Percentiles rank a stretch among this genome's conserved stretches.
These are phyloP conservation scores for Centrocercus urophasianus DNA, from an alignment of 2,113 vertebrate species.

Conservation along the genomic window DNA sequence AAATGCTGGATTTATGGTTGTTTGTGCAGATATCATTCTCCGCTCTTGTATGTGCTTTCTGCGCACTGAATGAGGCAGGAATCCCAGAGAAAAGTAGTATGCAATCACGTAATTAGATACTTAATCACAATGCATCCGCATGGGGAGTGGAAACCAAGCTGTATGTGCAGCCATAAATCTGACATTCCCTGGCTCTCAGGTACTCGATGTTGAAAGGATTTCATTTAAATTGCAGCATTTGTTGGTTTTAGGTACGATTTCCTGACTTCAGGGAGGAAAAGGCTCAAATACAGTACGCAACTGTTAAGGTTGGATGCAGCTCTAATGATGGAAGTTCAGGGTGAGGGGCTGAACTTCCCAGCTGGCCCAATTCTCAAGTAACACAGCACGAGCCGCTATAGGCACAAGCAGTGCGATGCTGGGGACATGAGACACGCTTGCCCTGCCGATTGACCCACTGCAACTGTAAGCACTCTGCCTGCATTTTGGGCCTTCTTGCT, in stretches of 20 bases:
- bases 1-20: conserved; percentile 41
- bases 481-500: neutral
- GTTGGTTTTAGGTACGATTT: neutral
- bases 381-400: accelerated
- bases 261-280: neutral
- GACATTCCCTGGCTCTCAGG: neutral
- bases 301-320: neutral
- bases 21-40: conserved; percentile 32
- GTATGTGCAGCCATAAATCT: conserved; percentile 17
- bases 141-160: neutral
- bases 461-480: neutral
- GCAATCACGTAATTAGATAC: conserved; percentile 14
- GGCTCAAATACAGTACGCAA: neutral
- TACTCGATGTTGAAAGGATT: conserved; percentile 13
- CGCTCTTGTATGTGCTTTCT: conserved; percentile 19
- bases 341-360: neutral
- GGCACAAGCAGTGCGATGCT: neutral
- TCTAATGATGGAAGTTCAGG: neutral
- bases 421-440: neutral
- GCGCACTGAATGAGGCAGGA: conserved; percentile 3
- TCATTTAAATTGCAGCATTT: neutral
- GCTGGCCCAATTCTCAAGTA: neutral
- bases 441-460: neutral
- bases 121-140: neutral
- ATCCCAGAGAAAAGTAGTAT: neutral